Base-by-base conservation (phyloP, 2,113 vertebrate genomes). In the Hippoglossus stenolepis region DNA sequence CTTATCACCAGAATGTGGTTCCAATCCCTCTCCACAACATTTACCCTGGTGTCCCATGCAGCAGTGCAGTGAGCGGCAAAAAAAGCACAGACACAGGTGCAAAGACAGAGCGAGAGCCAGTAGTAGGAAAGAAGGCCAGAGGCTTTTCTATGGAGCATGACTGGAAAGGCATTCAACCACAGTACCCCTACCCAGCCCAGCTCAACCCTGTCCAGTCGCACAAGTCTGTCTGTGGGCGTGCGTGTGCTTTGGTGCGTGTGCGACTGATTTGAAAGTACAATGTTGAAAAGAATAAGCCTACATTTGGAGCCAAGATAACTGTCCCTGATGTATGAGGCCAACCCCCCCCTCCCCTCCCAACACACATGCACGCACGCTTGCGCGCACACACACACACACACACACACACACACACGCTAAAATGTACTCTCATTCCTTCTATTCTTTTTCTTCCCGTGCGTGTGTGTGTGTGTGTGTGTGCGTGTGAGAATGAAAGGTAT, bases 121-220 rank as follows among this genome's bases (percentile, higher is more conserved):
- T 85, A 80, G 86, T 83, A 80, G 84, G 81, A 89, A 85, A 90
- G 88, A 78, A 86, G 88, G 91, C 90, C 91, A 90, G 85, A 90
- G 92, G 89, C 79, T 87, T 88, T 82, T 91, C 89, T 79, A 83
- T 80, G 76, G 89, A 92, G 90, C 90, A 90, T 91, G 91, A 91
- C 91, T 92, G 90, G 90, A 92, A 93, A 92, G 90, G 85, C 87
- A 92, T 93, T 93, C 88, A 87, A 91, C 91, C 93, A 85, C 91
- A 91, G 75, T 86, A 87, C 91, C 87, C 90, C 81, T 86, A 86
- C 87, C 89, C 72, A 77, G 85, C 86, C 78, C 77, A 65, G 83
- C 75, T 82, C 78, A 78, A 77, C 86, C 84, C 77, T 70, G 82
- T 88, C 83, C 85, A 87, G 84, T 84, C 69, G 59, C 81, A 82